Evolutionary conservation across 2,113 vertebrate species (phyloP), one percentile per base, ranked within the genome.

Genomic region (Felis chaus): DNA sequence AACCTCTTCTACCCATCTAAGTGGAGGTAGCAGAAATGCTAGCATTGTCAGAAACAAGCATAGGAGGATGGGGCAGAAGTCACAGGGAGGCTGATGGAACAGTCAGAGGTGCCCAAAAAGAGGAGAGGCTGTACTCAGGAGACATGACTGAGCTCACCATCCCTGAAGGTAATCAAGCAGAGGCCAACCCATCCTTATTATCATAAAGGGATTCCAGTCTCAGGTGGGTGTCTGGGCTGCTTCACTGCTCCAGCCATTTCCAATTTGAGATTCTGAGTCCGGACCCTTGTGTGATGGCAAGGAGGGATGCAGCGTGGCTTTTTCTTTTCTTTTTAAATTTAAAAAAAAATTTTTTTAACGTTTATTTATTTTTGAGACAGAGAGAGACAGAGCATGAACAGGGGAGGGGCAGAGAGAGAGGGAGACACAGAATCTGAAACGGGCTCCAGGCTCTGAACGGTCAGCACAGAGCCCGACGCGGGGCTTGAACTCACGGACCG

Each of bases 81-180:
- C 27, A 27, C 29, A 6, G 21, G 57, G 74, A 79, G 33, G 6
- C 33, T 0, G 36, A 29, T 0, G 55, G 39, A 55, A 7, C 31
- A 16, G 66, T 21, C 10, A n/a, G 36, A 79, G 68, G n/a, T 19
- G 31, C 68, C 41, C 33, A 0, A 11, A 29, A 36, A 63, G n/a
- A 7, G 15, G 29, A 84, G 11, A 12, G 36, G n/a, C 74, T 88
- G 36, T 10, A 3, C 48, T 23, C 7, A 6, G 50, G 41, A 76
- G n/a, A 69, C 0, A 1, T 0, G 45, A 76, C 45, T 6, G 73
- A 91, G 73, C n/a, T 85, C 48, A 2, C 14, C 2, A 0, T 27
- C 31, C 57, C 74, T 16, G 23, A 86, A 79, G 12, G 83, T 41
- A 63, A 57, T 19, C 36, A 41, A 36, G 76, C 66, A n/a, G 82